Base-by-base conservation (phyloP, 2,888 invertebrate genomes). In the Drosophila falleni region DNA sequence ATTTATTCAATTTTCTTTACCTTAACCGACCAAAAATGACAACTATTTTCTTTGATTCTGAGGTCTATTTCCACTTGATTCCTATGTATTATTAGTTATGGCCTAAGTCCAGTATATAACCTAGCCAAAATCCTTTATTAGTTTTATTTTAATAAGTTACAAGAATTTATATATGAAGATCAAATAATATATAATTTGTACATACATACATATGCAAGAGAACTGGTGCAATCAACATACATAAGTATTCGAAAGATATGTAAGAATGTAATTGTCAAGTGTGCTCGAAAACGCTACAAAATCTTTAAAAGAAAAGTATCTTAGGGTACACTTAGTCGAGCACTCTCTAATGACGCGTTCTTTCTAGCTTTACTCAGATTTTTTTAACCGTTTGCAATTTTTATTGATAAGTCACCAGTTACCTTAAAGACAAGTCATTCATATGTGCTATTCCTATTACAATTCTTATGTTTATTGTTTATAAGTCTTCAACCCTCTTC, bases 391-490 rank as follows among this genome's bases (percentile, higher is more conserved):
- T 46, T 31, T 11, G 23, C 33, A 10, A 9, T 31, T 42, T 9
- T 37, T 47, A 47, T 29, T 15, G 23, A 37, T 33, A 23, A 51
- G 58, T 33, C 26, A 15, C 49, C 56, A 58, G 63, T 63, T 63
- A 58, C 49, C 33, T 58, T 58, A n/a, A 49, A 37, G 33, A 49
- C 39, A 66, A 69, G 69, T 69, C 69, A 69, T 54, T 64, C 64
- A 33, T 42, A 64, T 51, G 64, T 64, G 69, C 69, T 69, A 64
- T 63, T 69, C 64, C 69, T 69, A 69, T 59, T 64, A 64, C 47
- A 64, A 59, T 49, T 61, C 46, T 39, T 62, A 62, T 54, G 23
- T 65, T 65, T 60, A 60, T 33, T 39, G 46, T 53, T 59, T 46
- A 31, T 23, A 49, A 53, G 60, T 65, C 60, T 23, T 10, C 10